These are phyloP conservation scores for Carlito syrichta DNA, from an alignment of 2,113 vertebrate genomes.

Conservation along the genomic window DNA sequence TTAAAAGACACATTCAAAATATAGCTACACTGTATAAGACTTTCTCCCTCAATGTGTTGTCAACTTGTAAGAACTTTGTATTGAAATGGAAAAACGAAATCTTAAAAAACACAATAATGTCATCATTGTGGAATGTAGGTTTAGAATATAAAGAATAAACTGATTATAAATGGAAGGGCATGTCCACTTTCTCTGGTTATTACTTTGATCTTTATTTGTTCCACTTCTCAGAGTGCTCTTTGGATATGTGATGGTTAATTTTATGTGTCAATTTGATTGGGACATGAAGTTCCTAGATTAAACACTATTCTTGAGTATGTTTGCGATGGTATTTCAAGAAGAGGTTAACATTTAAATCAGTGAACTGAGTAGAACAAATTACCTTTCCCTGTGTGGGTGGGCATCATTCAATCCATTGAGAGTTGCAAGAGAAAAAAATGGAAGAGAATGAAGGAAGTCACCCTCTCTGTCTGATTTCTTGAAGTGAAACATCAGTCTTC, in stretches of 20 bases:
- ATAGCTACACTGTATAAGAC: neutral
- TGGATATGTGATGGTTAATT: neutral
- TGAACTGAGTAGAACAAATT: neutral
- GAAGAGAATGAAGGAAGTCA: neutral
- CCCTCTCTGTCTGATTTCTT: neutral
- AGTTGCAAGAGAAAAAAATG: neutral
- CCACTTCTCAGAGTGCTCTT: neutral
- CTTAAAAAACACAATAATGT: neutral
- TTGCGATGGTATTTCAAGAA: neutral
- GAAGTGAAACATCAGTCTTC: too few species aligned
- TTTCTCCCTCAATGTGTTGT: neutral
- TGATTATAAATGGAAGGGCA: neutral
- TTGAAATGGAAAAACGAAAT: neutral
- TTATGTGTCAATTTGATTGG: neutral
- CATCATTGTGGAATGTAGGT: neutral
- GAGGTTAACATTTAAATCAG: neutral
- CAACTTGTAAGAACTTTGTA: neutral
- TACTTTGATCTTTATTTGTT: neutral
- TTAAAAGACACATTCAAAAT: neutral
- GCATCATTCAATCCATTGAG: neutral
- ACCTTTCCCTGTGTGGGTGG: neutral
- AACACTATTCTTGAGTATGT: neutral
- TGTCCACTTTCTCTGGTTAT: neutral
- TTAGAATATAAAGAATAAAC: neutral
- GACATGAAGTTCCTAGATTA: neutral